Evolutionary conservation across 2,797 vertebrate species (phyloP).

Genomic region (Manis pentadactyla): DNA sequence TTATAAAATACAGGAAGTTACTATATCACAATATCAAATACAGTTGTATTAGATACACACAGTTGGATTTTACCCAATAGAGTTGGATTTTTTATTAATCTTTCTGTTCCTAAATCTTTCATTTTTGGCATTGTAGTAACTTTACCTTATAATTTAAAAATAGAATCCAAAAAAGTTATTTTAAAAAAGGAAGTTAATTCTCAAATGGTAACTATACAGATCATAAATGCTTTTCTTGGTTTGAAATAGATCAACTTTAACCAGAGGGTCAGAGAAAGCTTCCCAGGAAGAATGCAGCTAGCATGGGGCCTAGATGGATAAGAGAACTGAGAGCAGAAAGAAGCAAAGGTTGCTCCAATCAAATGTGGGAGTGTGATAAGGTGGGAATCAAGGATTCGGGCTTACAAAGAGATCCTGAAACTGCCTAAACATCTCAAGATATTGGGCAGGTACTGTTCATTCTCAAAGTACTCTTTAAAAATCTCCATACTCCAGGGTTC

Average conservation of each 20-base stretch:
- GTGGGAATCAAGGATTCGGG: background rate
- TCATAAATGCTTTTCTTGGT: background rate
- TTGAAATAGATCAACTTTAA: background rate
- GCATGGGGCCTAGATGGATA: fast-evolving
- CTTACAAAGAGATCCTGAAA: background rate
- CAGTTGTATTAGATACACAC: background rate
- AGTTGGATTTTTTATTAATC: background rate
- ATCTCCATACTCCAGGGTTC: background rate
- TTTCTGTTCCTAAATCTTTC: background rate
- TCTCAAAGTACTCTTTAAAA: background rate
- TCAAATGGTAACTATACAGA: background rate
- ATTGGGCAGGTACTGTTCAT: background rate
- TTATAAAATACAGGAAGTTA: background rate
- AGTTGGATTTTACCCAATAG: background rate
- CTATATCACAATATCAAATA: background rate
- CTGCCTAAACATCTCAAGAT: background rate
- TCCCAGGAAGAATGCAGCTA: background rate
- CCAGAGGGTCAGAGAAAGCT: background rate
- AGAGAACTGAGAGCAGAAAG: background rate
- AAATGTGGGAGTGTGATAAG: background rate
- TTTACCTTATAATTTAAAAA: background rate
- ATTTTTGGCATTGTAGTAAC: background rate
- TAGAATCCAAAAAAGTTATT: background rate
- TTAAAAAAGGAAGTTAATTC: background rate
- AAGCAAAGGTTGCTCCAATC: background rate